Base-by-base conservation (phyloP, 2,113 vertebrate genomes). In the Patagioenas fasciata region DNA sequence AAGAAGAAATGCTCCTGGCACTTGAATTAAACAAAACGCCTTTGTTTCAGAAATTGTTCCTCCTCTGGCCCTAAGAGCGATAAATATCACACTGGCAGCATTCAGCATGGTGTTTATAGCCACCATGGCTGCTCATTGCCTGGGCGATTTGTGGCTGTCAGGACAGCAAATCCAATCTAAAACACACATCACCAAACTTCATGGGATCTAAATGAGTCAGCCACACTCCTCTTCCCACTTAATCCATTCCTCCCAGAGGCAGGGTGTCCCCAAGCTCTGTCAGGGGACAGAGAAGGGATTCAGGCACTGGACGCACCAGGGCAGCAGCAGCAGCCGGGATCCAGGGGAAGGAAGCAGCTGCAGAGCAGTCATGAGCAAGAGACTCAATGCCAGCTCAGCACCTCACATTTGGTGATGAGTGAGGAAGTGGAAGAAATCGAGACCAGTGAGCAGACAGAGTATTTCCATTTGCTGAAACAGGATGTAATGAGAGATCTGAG, bases 401-500 rank as follows among this genome's bases (percentile, higher is more conserved):
- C 83, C 91, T 78, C 85, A 73, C 80, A 67, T 77, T 80, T 78
- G 81, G 71, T 71, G 64, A 71, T 53, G 67, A 89, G 54, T 34
- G 80, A 91, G 75, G 93, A 96, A 94, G 79, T 54, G 90, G 85
- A 83, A 80, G 85, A 88, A 90, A 93, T 56, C 34, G 69, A 91
- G 75, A 88, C 90, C 48, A 48, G n/a, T 66, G 85, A 77, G 61
- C 67, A 0, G 1, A 83, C 66, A 96, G 74, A 83, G 71, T 89
- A 70, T 77, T 95, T 95, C 89, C 85, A 88, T 80, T 94, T 23
- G 0, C 38, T 32, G 64, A 57, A 95, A 88, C 47, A 88, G 91
- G 85, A 96, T 60, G 53, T 88, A 91, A 89, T n/a, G 42, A 88
- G 90, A 96, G 48, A 95, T 85, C 48, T 95, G 58, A 94, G 82